These are phyloP conservation scores for Psammodynastes pulverulentus DNA, from an alignment of 2,113 vertebrate genomes.

Conservation along the genomic window DNA sequence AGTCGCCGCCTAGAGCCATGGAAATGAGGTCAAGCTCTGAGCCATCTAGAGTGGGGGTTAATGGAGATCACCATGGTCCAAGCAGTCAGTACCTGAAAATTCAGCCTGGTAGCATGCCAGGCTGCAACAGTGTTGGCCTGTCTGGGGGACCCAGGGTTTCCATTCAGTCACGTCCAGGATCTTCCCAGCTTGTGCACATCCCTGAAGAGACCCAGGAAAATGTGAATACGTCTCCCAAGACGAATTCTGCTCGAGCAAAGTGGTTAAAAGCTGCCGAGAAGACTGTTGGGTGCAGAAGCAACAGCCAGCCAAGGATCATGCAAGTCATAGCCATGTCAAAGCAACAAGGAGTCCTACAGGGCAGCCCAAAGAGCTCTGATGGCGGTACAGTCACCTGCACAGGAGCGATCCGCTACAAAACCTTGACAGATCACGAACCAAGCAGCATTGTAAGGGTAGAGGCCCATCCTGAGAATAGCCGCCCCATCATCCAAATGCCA, in stretches of 20 bases:
- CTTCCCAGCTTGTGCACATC: conserved; percentile 94
- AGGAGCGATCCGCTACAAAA: conserved; percentile 82
- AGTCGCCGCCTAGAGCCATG: conserved; percentile 82
- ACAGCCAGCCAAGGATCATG: conserved; percentile 88
- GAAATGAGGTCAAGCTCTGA: conserved; percentile 89
- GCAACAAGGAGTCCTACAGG: conserved; percentile 92
- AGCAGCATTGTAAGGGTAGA: conserved; percentile 88
- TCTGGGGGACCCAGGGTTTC: conserved; percentile 85
- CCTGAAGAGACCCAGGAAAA: conserved; percentile 94
- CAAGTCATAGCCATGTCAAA: conserved; percentile 98
- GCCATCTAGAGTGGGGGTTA: conserved; percentile 79
- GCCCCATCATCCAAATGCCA: conserved; percentile 86
- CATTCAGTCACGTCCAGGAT: conserved; percentile 91
- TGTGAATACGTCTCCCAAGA: conserved; percentile 77
- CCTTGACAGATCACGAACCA: conserved; percentile 83
- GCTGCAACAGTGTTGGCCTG: conserved; percentile 85
- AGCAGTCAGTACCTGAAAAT: conserved; percentile 85
- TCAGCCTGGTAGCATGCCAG: conserved; percentile 79
- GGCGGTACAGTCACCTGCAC: conserved; percentile 83
- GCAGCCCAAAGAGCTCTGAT: conserved; percentile 84
- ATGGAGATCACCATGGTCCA: conserved; percentile 81
- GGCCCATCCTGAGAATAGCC: conserved; percentile 90
- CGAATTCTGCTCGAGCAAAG: conserved; percentile 80
- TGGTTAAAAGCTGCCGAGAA: conserved; percentile 93
- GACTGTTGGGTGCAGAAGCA: conserved; percentile 81